Evolutionary conservation across 2,113 vertebrate genomes (phyloP).

Genomic region (Sclerurus mexicanus): DNA sequence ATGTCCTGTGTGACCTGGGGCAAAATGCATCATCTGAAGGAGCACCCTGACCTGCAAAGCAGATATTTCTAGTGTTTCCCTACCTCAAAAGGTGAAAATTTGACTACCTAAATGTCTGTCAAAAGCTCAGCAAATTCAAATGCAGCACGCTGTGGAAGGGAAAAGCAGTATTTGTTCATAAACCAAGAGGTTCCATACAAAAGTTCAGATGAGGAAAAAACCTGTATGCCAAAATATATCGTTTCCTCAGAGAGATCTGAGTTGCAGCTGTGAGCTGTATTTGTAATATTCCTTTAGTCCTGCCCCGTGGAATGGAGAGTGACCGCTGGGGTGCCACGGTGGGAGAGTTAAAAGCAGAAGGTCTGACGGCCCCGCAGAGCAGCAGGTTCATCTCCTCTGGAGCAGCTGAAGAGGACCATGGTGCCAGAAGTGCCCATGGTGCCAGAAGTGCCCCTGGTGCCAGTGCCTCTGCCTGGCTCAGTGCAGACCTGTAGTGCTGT

Average conservation of each 20-base stretch:
- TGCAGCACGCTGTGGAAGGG: not conserved
- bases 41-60: not conserved
- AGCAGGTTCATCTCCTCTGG: not conserved
- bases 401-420: not conserved
- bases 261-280: not conserved
- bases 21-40: not conserved
- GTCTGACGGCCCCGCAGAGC: not conserved
- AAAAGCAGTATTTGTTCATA: not conserved
- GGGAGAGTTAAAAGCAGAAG: not conserved
- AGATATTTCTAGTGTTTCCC: not conserved
- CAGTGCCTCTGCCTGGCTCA: not conserved
- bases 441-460: not conserved
- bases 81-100: not conserved
- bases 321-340: not conserved
- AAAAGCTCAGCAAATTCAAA: not conserved
- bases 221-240: accelerated
- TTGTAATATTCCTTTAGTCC: not conserved
- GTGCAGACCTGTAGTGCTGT: not conserved
- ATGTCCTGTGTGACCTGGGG: not conserved
- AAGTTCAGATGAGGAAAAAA: not conserved
- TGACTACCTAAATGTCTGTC: not conserved
- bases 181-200: not conserved
- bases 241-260: not conserved
- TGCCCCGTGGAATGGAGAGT: not conserved
- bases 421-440: not conserved